Conservation (phyloP, 2,888 invertebrate species). For the Lasioglossum oenotherae region DNA sequence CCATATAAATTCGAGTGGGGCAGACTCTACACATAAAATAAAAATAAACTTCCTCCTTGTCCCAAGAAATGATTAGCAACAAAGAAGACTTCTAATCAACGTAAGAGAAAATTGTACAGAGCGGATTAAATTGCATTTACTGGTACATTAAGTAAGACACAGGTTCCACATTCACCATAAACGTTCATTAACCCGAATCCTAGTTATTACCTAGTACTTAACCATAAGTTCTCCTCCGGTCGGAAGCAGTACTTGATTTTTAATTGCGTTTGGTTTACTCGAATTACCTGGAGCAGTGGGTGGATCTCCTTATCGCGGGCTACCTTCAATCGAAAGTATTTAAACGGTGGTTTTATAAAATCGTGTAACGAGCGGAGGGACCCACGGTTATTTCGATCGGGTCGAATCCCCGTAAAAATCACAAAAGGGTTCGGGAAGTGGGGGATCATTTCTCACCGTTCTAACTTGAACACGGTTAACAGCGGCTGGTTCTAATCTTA, state of each 20-base stretch:
- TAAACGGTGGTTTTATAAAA: neutral
- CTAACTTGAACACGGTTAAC: constrained; percentile 21
- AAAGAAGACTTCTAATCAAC: neutral
- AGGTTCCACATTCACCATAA: neutral
- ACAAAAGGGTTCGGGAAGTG: neutral
- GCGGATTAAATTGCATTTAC: neutral
- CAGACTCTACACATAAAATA: neutral
- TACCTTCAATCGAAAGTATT: neutral
- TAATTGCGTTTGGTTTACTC: neutral
- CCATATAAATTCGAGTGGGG: neutral
- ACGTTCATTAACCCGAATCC: neutral
- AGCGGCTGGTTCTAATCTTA: constrained; percentile 45
- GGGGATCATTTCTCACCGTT: constrained; percentile 37
- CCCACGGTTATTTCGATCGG: neutral
- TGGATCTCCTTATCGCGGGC: neutral
- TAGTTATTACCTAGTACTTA: neutral
- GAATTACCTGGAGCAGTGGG: neutral
- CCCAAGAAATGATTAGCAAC: neutral
- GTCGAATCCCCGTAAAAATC: constrained; percentile 9
- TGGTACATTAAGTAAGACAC: neutral
- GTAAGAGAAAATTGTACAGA: neutral
- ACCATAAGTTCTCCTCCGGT: neutral
- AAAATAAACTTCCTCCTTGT: neutral
- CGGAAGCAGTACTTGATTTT: neutral
- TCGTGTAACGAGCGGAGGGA: neutral